Evolutionary conservation across 2,113 vertebrate genomes (phyloP).

Genomic region (Suricata suricatta): DNA sequence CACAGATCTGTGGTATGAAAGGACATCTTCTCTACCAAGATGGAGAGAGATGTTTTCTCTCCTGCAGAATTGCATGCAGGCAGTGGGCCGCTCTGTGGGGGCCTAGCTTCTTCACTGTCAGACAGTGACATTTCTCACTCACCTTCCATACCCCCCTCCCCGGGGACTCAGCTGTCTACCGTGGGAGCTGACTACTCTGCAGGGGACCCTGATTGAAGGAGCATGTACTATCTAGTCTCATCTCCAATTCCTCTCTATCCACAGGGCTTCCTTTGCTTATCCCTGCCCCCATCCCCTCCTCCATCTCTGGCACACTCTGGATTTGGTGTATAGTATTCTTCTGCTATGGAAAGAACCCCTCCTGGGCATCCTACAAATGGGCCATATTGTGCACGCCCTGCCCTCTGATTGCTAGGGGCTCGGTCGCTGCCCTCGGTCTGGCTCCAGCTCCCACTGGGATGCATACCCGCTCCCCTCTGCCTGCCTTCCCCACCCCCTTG

Average conservation of each 20-base stretch:
- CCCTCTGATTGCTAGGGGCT: neutral
- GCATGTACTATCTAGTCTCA: neutral
- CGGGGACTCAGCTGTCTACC: neutral
- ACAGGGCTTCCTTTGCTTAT: neutral
- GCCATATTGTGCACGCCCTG: neutral
- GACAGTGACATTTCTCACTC: conserved; percentile 33
- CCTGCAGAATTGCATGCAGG: neutral
- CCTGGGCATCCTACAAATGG: neutral
- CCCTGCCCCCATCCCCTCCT: neutral
- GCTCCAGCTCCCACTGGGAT: neutral
- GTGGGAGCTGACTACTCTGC: neutral
- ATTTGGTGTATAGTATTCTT: neutral
- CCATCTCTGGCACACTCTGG: neutral
- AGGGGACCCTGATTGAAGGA: neutral
- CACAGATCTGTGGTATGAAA: neutral
- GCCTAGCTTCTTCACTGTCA: neutral
- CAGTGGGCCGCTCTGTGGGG: neutral
- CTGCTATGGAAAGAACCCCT: neutral
- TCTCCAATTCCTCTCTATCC: neutral
- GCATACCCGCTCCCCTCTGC: neutral
- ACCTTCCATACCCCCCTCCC: neutral
- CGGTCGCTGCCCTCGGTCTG: neutral
- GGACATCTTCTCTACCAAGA: neutral
- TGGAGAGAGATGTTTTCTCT: neutral
- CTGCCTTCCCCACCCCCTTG: neutral